These are phyloP conservation scores for Nineta flava DNA, from an alignment of 2,888 invertebrate genomes.

Conservation along the genomic window DNA sequence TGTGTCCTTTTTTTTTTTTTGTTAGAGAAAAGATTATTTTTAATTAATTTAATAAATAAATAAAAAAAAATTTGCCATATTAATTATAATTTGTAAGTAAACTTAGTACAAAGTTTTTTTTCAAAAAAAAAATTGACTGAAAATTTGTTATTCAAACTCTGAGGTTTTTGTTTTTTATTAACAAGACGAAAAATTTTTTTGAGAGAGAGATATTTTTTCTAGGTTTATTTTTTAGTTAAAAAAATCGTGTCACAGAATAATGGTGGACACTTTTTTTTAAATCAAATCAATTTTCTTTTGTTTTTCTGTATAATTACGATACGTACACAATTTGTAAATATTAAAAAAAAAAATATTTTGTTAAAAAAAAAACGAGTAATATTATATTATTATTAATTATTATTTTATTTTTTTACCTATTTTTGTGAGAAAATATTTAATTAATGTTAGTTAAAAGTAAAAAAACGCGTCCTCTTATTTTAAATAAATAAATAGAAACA, in stretches of 20 bases:
- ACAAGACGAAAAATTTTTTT: too few relatives aligned
- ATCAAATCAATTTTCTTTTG: too few relatives aligned
- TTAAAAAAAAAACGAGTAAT: slow-evolving; percentile 26
- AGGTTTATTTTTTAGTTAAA: not conserved
- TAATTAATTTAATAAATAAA: too few relatives aligned
- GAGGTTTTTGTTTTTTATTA: too few relatives aligned
- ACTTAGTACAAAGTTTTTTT: too few relatives aligned
- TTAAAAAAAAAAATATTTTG: slow-evolving; percentile 26
- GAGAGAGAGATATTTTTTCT: not conserved
- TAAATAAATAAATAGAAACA: not conserved
- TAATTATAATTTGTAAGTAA: too few relatives aligned
- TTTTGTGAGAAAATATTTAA: slow-evolving; percentile 32
- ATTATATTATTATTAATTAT: slow-evolving; percentile 28
- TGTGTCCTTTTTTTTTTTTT: too few relatives aligned
- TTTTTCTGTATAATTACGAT: slow-evolving; percentile 2
- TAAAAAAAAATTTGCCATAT: too few relatives aligned
- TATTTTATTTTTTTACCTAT: slow-evolving; percentile 35
- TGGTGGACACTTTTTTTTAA: too few relatives aligned
- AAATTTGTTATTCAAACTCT: too few relatives aligned
- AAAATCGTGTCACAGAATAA: not conserved
- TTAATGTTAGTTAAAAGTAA: slow-evolving; percentile 11
- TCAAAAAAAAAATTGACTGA: too few relatives aligned
- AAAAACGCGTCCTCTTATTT: not conserved
- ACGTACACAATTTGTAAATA: slow-evolving; percentile 21
- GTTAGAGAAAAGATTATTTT: too few relatives aligned